Percentiles rank a stretch among this genome's conserved stretches.
Evolutionary conservation across 2,888 invertebrate species (phyloP).

Genomic region (Pristionchus exspectatus): DNA sequence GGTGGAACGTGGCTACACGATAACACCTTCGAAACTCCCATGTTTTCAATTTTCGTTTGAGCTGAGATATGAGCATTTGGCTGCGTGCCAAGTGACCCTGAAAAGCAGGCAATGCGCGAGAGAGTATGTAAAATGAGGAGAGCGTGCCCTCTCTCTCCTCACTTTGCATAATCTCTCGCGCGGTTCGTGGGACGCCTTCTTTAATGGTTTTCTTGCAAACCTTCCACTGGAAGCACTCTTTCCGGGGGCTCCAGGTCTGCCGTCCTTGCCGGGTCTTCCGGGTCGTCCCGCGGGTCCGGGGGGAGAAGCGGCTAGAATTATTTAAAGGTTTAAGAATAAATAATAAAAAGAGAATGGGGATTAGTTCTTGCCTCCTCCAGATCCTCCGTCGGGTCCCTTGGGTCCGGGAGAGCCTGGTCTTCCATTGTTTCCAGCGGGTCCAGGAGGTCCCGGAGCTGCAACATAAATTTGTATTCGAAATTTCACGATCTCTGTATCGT

Average conservation of each 20-base stretch:
- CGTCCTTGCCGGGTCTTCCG: conserved; percentile 26
- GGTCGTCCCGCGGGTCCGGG: neutral
- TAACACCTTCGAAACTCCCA: too few relatives aligned
- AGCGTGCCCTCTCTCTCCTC: too few relatives aligned
- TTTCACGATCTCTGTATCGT: neutral
- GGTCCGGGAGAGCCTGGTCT: conserved; percentile 45
- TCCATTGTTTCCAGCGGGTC: conserved; percentile 43
- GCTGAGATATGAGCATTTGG: too few relatives aligned
- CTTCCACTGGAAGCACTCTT: neutral
- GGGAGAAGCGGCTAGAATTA: conserved; percentile 4
- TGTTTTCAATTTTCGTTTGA: too few relatives aligned
- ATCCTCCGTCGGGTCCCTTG: conserved; percentile 2
- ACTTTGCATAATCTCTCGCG: too few relatives aligned
- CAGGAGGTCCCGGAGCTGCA: neutral
- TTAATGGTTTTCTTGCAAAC: neutral
- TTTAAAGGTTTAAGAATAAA: too few relatives aligned
- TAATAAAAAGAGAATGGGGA: too few relatives aligned
- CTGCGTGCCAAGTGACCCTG: too few relatives aligned
- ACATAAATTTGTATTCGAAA: neutral
- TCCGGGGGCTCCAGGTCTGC: conserved; percentile 40
- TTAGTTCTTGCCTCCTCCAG: neutral
- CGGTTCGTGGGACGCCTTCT: too few relatives aligned
- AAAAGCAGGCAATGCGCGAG: too few relatives aligned
- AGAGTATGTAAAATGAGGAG: too few relatives aligned
- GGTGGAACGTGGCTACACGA: too few relatives aligned